Base-by-base conservation (phyloP, 2,888 invertebrate species). In the Eristalinus sepulchralis region DNA sequence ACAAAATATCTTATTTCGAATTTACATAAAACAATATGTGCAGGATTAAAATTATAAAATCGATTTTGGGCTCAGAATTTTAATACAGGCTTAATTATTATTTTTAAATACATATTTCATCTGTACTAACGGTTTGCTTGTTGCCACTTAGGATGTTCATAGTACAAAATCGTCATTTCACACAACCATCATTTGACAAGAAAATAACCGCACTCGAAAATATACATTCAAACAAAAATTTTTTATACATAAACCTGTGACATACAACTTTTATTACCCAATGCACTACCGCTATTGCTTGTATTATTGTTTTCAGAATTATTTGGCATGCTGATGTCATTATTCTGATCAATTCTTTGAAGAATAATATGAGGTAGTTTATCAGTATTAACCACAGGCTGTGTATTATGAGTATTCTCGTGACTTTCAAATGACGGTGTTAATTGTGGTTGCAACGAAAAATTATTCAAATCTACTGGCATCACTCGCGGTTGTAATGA, bases 401-500 rank as follows among this genome's bases (percentile, higher is more conserved):
- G 47, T 22, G 39, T 27, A 24, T 34, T 63, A 10, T 31, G 34
- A 20, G 11, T 36, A 60, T 47, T 66, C 31, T 76, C 47, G 17
- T 17, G 13, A 68, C 27, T 55, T 17, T 33, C 22, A 31, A 10
- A 33, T 9, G 64, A 57, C 11, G 64, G 10, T 39, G 24, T 57
- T 57, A 27, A 55, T 57, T 63, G 55, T 22, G 62, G 3, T 60
- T 70, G 73, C n/a, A 71, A 13, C 27, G 64, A 31, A 53, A 63
- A 68, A 20, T 60, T 63, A 55, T 68, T 84, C 24, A 80, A 76
- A 76, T 75, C 70, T 20, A 71, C 75, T n/a, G 66, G 70, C 31
- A 62, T 17, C 17, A 62, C 27, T 20, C 31, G 62, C n/a, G 59
- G 24, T 66, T 39, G 11, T 57, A 57, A 24, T 22, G 57, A 24